These are phyloP conservation scores for Clarias gariepinus DNA, from an alignment of 2,113 vertebrate species.

Conservation along the genomic window DNA sequence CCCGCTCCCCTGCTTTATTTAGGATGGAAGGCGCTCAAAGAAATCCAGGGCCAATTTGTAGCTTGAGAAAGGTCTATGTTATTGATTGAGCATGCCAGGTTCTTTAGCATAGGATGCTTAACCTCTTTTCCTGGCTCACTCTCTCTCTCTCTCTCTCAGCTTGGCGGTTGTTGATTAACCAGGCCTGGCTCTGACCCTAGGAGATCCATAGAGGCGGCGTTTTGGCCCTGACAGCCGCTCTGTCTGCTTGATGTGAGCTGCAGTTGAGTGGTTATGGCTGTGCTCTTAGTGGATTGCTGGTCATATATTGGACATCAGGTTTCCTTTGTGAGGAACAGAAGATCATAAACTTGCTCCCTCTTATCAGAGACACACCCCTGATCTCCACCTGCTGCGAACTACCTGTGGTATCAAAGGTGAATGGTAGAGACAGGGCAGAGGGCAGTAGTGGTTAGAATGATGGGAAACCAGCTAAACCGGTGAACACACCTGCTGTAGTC, in stretches of 20 bases:
- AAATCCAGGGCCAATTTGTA: conserved; percentile 34
- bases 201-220: neutral
- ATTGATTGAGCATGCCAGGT: conserved; percentile 35
- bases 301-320: conserved; percentile 17
- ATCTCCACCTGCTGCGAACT: conserved; percentile 37
- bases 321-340: conserved; percentile 6
- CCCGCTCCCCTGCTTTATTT: conserved; percentile 24
- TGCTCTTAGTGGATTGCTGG: neutral
- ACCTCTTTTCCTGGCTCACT: conserved; percentile 16
- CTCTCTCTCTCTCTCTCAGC: neutral
- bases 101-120: conserved; percentile 40
- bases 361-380: conserved; percentile 50
- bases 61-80: conserved; percentile 38
- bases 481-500: conserved; percentile 4
- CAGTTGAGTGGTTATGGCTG: conserved; percentile 4
- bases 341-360: conserved; percentile 36
- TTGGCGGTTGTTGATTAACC: conserved; percentile 44
- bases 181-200: conserved; percentile 25
- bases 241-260: conserved; percentile 23
- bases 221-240: conserved; percentile 23
- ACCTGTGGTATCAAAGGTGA: conserved; percentile 51
- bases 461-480: conserved; percentile 15
- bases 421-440: conserved; percentile 44
- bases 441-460: conserved; percentile 27
- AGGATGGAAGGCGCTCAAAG: conserved; percentile 23